Percentiles rank a stretch among this genome's conserved stretches.
phyloP scores from a whole-genome alignment of 1,140 invertebrate genomes.

The Halyomorpha halys region DNA sequence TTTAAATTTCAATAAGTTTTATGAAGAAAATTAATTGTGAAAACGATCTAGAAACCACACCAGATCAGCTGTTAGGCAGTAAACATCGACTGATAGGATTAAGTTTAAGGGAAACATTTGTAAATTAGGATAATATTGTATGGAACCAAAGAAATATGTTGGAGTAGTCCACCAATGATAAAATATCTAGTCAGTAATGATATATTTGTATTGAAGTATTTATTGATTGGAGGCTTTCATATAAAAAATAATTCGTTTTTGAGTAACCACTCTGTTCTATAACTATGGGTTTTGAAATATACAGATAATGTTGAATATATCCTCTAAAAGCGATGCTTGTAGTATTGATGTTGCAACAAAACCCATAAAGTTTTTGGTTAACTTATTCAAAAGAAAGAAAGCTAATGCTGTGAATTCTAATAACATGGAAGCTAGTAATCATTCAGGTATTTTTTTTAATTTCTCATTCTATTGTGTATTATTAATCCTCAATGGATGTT shows the following conservation, averaged over 20 bases:
- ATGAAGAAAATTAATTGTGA: too few relatives aligned
- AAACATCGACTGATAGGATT: slow-evolving; percentile 3
- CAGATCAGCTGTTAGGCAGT: background rate
- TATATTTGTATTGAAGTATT: too few relatives aligned
- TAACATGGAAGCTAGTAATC: slow-evolving; percentile 22
- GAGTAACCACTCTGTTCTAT: background rate
- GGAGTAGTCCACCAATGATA: too few relatives aligned
- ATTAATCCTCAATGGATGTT: background rate
- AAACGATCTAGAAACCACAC: too few relatives aligned
- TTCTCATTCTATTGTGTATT: slow-evolving; percentile 1
- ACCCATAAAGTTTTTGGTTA: slow-evolving; percentile 25
- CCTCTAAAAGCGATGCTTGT: slow-evolving; percentile 22
- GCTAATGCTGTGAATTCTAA: background rate
- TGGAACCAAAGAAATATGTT: too few relatives aligned
- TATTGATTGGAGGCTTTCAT: too few relatives aligned
- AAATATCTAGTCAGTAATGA: too few relatives aligned
- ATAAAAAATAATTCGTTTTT: background rate
- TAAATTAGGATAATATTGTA: too few relatives aligned
- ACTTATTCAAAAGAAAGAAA: slow-evolving; percentile 26
- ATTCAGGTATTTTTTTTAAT: background rate
- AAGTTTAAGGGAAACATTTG: background rate
- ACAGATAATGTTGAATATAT: slow-evolving; percentile 25
- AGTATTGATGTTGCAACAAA: slow-evolving; percentile 19
- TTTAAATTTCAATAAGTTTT: too few relatives aligned
- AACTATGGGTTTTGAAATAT: background rate